phyloP scores from a whole-genome alignment of 2,797 vertebrate species.

The Pseudopleuronectes americanus region DNA sequence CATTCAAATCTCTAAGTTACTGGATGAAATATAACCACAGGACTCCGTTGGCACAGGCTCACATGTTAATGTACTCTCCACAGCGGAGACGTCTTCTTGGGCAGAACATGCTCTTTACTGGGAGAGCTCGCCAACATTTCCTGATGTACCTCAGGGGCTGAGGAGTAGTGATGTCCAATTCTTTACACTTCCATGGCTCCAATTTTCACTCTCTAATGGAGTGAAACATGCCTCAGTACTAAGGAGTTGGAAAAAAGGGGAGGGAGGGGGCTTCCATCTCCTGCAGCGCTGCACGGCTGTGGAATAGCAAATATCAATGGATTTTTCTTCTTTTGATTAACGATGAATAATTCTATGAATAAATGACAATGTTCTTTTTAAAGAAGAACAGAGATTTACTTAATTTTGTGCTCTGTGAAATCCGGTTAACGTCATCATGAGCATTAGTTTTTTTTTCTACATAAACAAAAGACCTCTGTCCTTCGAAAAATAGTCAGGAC shows the following conservation, averaged over 20 bases:
- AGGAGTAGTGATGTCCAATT: slow-evolving; percentile 72
- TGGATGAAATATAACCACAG: slow-evolving; percentile 22
- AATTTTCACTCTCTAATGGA: slow-evolving; percentile 79
- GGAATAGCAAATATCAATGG: slow-evolving; percentile 4
- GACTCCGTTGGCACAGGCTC: slow-evolving; percentile 18
- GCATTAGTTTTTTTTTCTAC: neutral
- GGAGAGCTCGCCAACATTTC: slow-evolving; percentile 51
- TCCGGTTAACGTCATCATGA: neutral
- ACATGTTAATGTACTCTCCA: slow-evolving; percentile 61
- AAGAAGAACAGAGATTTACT: slow-evolving; percentile 6
- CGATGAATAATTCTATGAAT: slow-evolving; percentile 37
- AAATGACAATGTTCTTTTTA: slow-evolving; percentile 30
- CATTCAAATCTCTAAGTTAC: slow-evolving; percentile 13
- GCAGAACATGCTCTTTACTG: slow-evolving; percentile 67
- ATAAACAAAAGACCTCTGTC: slow-evolving; percentile 40
- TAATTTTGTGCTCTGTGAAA: slow-evolving; percentile 3
- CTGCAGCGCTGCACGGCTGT: slow-evolving; percentile 28
- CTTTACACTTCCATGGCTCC: slow-evolving; percentile 75
- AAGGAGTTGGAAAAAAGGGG: slow-evolving; percentile 31
- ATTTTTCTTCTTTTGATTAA: slow-evolving; percentile 32
- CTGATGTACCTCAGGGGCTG: slow-evolving; percentile 69
- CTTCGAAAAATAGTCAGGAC: slow-evolving; percentile 24
- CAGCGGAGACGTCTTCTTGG: slow-evolving; percentile 53
- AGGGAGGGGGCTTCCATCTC: slow-evolving; percentile 6
- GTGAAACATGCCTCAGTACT: slow-evolving; percentile 67